phyloP scores from a whole-genome alignment of 2,888 invertebrate genomes.

The Villa cingulata region DNA sequence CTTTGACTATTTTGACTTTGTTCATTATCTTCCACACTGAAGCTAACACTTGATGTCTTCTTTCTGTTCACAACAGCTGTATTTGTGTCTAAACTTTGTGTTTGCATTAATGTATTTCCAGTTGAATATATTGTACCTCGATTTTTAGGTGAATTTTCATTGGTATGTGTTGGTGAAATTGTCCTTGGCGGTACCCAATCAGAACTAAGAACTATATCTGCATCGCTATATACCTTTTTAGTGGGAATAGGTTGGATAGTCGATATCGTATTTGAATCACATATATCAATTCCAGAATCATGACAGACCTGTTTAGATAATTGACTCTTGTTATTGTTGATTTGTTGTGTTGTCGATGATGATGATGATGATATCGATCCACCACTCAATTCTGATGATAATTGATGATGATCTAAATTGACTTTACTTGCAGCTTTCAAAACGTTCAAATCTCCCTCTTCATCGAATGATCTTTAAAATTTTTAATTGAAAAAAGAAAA shows the following conservation, averaged over 20 bases:
- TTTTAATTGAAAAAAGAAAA: background rate
- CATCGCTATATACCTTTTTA: conserved; percentile 60
- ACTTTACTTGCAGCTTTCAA: conserved; percentile 1
- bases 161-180: conserved; percentile 54
- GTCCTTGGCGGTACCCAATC: conserved; percentile 81
- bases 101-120: conserved; percentile 20
- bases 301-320: conserved; percentile 74
- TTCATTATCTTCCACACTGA: conserved; percentile 46
- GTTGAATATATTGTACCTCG: background rate
- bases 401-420: background rate
- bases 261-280: conserved; percentile 49
- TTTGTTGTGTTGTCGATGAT: background rate
- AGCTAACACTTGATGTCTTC: conserved; percentile 58
- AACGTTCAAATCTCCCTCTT: conserved; percentile 26
- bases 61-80: conserved; percentile 42
- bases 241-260: conserved; percentile 47
- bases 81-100: conserved; percentile 27
- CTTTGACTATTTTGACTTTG: conserved; percentile 11
- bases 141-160: conserved; percentile 33
- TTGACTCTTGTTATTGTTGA: conserved; percentile 38
- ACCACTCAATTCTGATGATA: background rate
- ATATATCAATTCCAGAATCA: conserved; percentile 80
- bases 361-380: background rate
- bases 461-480: conserved; percentile 31
- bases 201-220: conserved; percentile 73